These are phyloP conservation scores for Conops quadrifasciatus DNA, from an alignment of 2,888 invertebrate species.

Conservation along the genomic window DNA sequence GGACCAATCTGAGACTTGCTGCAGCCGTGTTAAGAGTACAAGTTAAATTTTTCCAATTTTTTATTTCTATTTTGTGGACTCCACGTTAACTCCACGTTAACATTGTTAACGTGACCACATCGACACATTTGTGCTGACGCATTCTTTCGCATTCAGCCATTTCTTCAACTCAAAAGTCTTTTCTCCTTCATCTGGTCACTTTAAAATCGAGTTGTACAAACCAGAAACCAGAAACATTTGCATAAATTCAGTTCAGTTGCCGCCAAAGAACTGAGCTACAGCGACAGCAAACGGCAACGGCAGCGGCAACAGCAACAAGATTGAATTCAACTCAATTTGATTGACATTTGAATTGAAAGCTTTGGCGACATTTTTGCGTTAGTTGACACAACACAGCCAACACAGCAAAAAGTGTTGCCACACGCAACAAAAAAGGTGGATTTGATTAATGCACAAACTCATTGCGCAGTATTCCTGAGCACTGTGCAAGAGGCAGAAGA, in stretches of 20 bases:
- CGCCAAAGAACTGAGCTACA: conserved; percentile 40
- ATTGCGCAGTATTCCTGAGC: too few species aligned
- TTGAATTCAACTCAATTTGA: conserved; percentile 55
- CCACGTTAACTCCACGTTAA: too few species aligned
- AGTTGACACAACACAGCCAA: conserved; percentile 51
- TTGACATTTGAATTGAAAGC: conserved; percentile 64
- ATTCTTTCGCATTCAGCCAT: too few species aligned
- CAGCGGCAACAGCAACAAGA: background rate
- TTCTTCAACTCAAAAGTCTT: too few species aligned
- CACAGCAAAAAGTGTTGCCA: conserved; percentile 51
- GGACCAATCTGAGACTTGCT: too few species aligned
- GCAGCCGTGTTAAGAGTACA: too few species aligned
- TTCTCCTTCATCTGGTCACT: conserved; percentile 19
- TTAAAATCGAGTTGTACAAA: conserved; percentile 21
- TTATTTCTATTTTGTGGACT: too few species aligned
- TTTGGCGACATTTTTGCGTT: conserved; percentile 62
- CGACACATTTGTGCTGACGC: too few species aligned
- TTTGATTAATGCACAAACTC: background rate
- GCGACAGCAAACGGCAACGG: background rate
- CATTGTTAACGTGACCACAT: too few species aligned
- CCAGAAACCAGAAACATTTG: conserved; percentile 23
- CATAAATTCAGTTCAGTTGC: conserved; percentile 31
- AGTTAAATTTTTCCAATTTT: too few species aligned
- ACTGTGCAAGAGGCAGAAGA: background rate
- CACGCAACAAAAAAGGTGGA: conserved; percentile 13